Evolutionary conservation across 2,888 invertebrate genomes (phyloP).

Genomic region (Automeris io): DNA sequence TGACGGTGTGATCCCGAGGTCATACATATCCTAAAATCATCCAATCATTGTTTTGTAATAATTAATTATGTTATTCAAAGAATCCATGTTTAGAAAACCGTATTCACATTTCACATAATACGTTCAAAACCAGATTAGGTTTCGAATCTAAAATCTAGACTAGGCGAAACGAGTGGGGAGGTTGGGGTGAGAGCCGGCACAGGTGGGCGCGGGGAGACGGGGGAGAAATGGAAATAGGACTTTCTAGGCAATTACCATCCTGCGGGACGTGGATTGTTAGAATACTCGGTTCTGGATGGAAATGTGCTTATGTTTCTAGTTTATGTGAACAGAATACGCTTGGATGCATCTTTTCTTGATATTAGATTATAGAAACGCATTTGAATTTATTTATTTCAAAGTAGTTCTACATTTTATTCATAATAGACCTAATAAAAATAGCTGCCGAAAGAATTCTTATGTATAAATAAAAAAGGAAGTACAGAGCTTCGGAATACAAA

Average conservation of each 20-base stretch:
- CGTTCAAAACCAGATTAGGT: slow-evolving; percentile 47
- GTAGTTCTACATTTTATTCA: too few species aligned
- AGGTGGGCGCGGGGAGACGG: slow-evolving; percentile 23
- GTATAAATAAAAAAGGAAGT: too few species aligned
- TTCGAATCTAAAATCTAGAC: slow-evolving; percentile 48
- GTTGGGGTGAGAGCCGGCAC: slow-evolving; percentile 19
- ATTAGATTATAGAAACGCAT: too few species aligned
- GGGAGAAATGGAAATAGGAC: slow-evolving; percentile 41
- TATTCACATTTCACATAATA: slow-evolving; percentile 19
- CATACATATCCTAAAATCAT: too few species aligned
- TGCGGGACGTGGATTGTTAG: slow-evolving; percentile 31
- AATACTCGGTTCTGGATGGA: slow-evolving; percentile 31
- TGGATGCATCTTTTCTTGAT: too few species aligned
- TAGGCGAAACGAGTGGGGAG: slow-evolving; percentile 23
- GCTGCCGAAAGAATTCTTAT: too few species aligned
- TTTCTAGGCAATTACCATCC: slow-evolving; percentile 67
- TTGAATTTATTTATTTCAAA: too few species aligned
- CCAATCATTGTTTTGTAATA: too few species aligned
- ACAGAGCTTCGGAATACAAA: too few species aligned
- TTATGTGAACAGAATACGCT: too few species aligned
- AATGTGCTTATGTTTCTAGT: slow-evolving; percentile 24
- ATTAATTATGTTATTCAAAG: slow-evolving; percentile 1
- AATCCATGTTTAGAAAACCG: slow-evolving; percentile 2
- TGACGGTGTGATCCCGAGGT: too few species aligned
- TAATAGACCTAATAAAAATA: too few species aligned